These are phyloP conservation scores for Leptobrachium ailaonicum DNA, from an alignment of 2,113 vertebrate genomes.

Conservation along the genomic window DNA sequence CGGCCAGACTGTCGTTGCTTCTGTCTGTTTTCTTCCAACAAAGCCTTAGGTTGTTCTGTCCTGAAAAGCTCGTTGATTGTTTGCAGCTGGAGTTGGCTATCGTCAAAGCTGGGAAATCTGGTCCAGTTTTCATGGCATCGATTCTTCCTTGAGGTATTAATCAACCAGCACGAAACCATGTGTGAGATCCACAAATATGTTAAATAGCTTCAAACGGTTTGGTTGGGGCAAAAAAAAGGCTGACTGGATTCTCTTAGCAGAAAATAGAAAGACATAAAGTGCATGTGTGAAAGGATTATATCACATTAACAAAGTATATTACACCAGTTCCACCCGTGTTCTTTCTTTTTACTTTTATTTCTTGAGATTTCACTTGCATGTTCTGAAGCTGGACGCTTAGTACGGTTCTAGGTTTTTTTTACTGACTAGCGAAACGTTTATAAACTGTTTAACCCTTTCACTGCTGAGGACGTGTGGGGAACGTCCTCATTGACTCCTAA, in stretches of 20 bases:
- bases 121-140: slow-evolving; percentile 22
- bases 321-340: not conserved
- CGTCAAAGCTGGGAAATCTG: slow-evolving; percentile 28
- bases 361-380: no score
- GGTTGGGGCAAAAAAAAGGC: not conserved
- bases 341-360: no score
- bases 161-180: slow-evolving; percentile 10
- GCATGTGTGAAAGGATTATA: slow-evolving; percentile 22
- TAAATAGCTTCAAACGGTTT: slow-evolving; percentile 7
- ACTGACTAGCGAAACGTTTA: no score
- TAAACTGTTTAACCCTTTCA: no score
- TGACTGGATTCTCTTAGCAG: not conserved
- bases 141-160: slow-evolving; percentile 16
- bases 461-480: no score
- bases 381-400: no score
- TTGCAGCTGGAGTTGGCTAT: slow-evolving; percentile 37
- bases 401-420: no score
- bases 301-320: slow-evolving; percentile 20
- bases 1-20: slow-evolving; percentile 7
- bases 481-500: no score
- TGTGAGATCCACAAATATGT: not conserved
- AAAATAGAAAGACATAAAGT: not conserved
- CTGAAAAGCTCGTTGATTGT: slow-evolving; percentile 11
- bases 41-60: slow-evolving; percentile 18
- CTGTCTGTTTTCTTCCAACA: slow-evolving; percentile 20